Evolutionary conservation across 1,140 invertebrate genomes (phyloP), one percentile per base, ranked within the genome.

Genomic region (Oppia nitens): DNA sequence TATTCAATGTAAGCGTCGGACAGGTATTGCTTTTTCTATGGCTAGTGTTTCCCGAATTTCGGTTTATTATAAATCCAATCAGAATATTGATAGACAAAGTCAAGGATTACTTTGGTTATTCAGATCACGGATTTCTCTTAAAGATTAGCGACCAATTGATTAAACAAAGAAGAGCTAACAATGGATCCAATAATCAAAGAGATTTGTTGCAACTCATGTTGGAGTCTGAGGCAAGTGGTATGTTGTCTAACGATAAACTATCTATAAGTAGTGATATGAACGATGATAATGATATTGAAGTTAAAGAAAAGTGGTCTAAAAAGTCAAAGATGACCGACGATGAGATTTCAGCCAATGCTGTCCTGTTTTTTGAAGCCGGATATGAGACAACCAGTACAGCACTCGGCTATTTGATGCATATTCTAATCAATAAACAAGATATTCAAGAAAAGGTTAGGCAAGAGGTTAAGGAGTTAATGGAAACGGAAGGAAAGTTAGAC

Each of bases 371-470:
- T 26, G 49, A 50, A 6, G 49, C 49, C 20, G 49, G 74, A 2
- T 64, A 64, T 27, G 64, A 64, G 32, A 64, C 64, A 21, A 64
- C 62, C 0, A 58, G 59, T 21, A 60, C 65, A 3, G 59, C 62
- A 3, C 49, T 66, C 17, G 29, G 50, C 12, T 65, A 59, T 9
- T 64, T 56, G 24, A 49, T 54, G 1, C 55, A 64, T 40, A 29
- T 66, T n/a, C 58, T 61, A 2, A 61, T 55, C 14, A 61, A 62
- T 45, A 28, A 64, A 28, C 64, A 53, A 14, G 62, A 64, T 17
- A 52, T 64, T 4, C 64, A 64, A 28, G 53, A 64, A 48, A 60
- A 47, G 3, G 20, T 65, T 2, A 45, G 47, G 32, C 50, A 60
- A 53, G 65, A 64, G 59, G 58, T 65, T 6, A 59, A 40, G 17